Base-by-base conservation (phyloP, 1,140 invertebrate genomes). In the Rhagoletis zephyria region DNA sequence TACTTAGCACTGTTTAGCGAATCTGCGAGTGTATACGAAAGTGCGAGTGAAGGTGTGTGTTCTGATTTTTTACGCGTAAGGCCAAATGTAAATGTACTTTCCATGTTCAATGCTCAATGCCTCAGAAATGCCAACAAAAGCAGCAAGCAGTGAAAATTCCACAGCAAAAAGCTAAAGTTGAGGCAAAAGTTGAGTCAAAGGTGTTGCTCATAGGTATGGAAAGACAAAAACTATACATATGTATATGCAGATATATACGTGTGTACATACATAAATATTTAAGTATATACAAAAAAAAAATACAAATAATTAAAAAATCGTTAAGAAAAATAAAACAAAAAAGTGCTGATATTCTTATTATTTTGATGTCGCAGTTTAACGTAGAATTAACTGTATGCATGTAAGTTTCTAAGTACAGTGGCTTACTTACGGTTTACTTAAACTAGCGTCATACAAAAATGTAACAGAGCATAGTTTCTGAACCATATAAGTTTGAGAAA, bases 31-130 rank as follows among this genome's bases (percentile, higher is more conserved):
- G n/a, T 30, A 30, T 7, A 30, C 42, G 10, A 74, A 74, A 51
- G 74, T 77, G 16, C 3, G 40, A 48, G n/a, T 81, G 74, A 59
- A 51, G 48, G 48, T 59, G 9, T 59, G 9, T 56, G 74, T 48
- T 81, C 51, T 56, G 74, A 81, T 59, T 81, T 81, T 81, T 81
- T 81, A 81, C 74, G 74, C 48, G 74, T 81, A 81, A 81, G 74
- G 74, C 74, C 51, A 81, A 81, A 81, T 81, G 48, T 81, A 81
- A 81, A 81, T 81, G 16, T 19, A 81, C 74, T 81, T 81, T 81
- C n/a, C 45, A 81, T 81, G 74, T 81, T 56, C n/a, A n/a, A 56
- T 5, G 74, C 74, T 30, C 48, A 56, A 81, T 30, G 48, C 48
- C 48, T 42, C 67, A 1, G 51, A 81, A 81, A 81, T 16, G 48